Evolutionary conservation across 1,140 invertebrate species (phyloP).

Genomic region (Drosophila rufa): DNA sequence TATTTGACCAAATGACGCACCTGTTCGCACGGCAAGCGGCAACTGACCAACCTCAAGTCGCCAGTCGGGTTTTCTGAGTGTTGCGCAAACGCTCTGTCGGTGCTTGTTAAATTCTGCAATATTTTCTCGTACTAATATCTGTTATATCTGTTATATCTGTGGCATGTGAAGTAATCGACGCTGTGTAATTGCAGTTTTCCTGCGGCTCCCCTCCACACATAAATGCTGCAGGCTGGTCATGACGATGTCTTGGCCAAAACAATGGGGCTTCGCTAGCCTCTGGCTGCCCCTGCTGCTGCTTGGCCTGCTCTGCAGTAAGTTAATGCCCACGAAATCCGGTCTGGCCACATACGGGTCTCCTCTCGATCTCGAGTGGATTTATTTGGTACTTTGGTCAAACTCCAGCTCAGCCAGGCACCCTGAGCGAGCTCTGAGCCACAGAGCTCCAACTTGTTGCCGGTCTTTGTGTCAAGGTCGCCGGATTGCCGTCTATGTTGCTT

Average conservation of each 20-base stretch:
- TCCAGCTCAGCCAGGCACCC: constrained; percentile 33
- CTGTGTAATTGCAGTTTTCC: constrained; percentile 51
- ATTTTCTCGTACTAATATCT: constrained; percentile 2
- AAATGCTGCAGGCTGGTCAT: constrained; percentile 70
- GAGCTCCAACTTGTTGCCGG: constrained; percentile 65
- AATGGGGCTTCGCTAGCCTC: constrained; percentile 58
- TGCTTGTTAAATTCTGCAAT: constrained; percentile 44
- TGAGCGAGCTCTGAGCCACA: constrained; percentile 8
- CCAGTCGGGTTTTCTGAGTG: constrained; percentile 17
- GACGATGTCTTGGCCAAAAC: constrained; percentile 71
- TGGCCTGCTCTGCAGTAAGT: constrained; percentile 71
- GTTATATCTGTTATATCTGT: constrained; percentile 35
- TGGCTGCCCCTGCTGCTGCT: constrained; percentile 60
- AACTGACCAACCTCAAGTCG: constrained; percentile 51
- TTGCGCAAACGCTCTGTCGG: constrained; percentile 46
- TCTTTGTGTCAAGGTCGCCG: constrained; percentile 81
- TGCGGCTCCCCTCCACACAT: constrained; percentile 23
- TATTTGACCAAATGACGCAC: constrained; percentile 66
- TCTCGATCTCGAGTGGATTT: constrained; percentile 15
- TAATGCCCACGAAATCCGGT: constrained; percentile 47
- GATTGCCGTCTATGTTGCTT: constrained; percentile 25
- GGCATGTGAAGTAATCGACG: constrained; percentile 56
- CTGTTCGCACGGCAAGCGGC: constrained; percentile 2
- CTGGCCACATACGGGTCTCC: constrained; percentile 30
- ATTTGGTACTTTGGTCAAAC: constrained; percentile 29